Conservation (phyloP, 2,113 vertebrate genomes). For the Myiopsitta monachus region DNA sequence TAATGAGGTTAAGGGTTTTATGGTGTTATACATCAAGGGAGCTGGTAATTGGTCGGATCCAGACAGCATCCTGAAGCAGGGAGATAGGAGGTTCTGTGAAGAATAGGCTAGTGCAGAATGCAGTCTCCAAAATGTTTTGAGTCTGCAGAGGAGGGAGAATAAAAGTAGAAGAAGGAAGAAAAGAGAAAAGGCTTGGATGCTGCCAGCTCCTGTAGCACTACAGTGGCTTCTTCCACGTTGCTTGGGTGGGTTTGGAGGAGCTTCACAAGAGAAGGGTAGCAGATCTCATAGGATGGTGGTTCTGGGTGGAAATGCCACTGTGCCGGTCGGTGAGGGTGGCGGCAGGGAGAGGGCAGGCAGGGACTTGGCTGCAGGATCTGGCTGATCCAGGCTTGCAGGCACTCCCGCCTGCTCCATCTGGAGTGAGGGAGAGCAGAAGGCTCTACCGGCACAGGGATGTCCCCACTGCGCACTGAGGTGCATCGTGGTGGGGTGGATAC, state of each 20-base stretch:
- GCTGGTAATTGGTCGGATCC: slow-evolving; percentile 72
- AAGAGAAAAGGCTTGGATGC: not conserved
- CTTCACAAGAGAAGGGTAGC: not conserved
- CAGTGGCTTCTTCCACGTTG: not conserved
- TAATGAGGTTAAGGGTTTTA: slow-evolving; percentile 80
- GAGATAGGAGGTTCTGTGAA: slow-evolving; percentile 48
- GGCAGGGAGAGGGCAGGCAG: not conserved
- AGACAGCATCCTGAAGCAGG: slow-evolving; percentile 59
- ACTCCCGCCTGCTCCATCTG: not conserved
- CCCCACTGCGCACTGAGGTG: not conserved
- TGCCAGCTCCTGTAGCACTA: not conserved
- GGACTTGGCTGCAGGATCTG: not conserved
- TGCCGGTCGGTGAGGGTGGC: not conserved
- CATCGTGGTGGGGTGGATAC: not conserved
- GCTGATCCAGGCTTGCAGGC: not conserved
- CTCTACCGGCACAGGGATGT: not conserved
- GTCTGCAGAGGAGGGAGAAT: not conserved
- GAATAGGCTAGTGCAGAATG: slow-evolving; percentile 5
- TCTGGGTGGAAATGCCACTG: not conserved
- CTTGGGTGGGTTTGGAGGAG: not conserved
- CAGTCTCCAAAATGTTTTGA: slow-evolving; percentile 30
- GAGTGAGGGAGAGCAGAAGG: not conserved
- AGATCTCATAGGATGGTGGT: not conserved
- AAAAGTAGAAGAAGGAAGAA: not conserved
- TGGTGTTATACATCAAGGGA: slow-evolving; percentile 72